phyloP scores from a whole-genome alignment of 2,888 invertebrate species.

The Machimus rusticus region DNA sequence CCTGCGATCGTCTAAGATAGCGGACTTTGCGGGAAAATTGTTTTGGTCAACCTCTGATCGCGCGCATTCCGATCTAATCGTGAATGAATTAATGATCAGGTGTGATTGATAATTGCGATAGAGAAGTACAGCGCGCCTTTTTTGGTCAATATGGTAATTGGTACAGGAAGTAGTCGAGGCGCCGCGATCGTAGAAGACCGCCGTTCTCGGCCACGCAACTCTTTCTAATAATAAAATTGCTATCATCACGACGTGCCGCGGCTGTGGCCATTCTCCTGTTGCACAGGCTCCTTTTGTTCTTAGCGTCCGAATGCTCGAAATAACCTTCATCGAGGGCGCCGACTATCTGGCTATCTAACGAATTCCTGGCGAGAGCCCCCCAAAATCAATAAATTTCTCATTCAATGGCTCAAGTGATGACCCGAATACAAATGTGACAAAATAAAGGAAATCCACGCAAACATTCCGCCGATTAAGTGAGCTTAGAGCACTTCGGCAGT shows the following conservation, averaged over 20 bases:
- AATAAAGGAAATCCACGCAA: slow-evolving; percentile 22
- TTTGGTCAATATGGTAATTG: slow-evolving; percentile 7
- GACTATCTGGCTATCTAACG: neutral
- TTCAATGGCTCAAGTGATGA: slow-evolving; percentile 5
- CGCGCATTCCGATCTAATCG: slow-evolving; percentile 31
- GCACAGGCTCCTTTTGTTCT: neutral
- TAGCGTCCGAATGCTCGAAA: neutral
- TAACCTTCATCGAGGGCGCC: neutral
- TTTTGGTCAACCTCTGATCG: slow-evolving; percentile 1
- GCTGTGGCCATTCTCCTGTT: neutral
- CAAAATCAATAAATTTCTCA: slow-evolving; percentile 19
- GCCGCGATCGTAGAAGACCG: neutral
- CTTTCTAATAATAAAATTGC: neutral
- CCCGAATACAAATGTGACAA: slow-evolving; percentile 15
- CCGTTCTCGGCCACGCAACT: neutral
- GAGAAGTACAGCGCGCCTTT: neutral
- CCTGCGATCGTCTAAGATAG: neutral
- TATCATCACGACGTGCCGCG: neutral
- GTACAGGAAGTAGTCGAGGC: neutral
- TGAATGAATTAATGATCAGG: slow-evolving; percentile 34
- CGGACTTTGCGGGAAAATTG: slow-evolving; percentile 25
- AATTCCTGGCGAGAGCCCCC: neutral
- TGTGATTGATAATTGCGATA: slow-evolving; percentile 19
- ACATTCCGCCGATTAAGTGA: neutral
- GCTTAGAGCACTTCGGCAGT: neutral